Percentiles rank a stretch among this genome's conserved stretches.
phyloP scores from a whole-genome alignment of 1,140 invertebrate species.

The Cherax destructor region DNA sequence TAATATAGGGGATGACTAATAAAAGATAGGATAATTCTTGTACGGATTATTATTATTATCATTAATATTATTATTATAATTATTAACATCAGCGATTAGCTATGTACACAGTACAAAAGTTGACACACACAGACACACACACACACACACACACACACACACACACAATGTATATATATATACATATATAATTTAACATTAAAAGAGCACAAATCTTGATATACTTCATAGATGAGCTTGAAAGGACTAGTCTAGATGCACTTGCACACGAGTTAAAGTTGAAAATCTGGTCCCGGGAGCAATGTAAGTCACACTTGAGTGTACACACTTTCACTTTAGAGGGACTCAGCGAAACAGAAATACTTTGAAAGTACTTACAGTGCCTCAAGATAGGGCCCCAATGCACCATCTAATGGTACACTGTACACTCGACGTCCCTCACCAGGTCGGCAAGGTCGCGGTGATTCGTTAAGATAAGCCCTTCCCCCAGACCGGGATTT shows the following conservation, averaged over 20 bases:
- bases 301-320: neutral
- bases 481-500: too few relatives aligned
- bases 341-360: conserved; percentile 45
- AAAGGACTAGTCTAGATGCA: conserved; percentile 63
- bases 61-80: neutral
- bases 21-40: conserved; percentile 38
- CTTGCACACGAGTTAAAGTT: conserved; percentile 64
- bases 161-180: too few relatives aligned
- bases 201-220: conserved; percentile 61
- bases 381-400: conserved; percentile 40
- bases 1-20: conserved; percentile 32
- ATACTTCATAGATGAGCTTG: conserved; percentile 56
- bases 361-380: conserved; percentile 58
- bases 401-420: conserved; percentile 39
- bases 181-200: conserved; percentile 46
- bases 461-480: neutral
- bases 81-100: conserved; percentile 47
- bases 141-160: too few relatives aligned
- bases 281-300: conserved; percentile 44
- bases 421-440: neutral
- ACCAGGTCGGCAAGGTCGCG: neutral
- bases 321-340: conserved; percentile 13
- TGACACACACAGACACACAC: conserved; percentile 25
- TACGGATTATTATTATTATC: conserved; percentile 57
- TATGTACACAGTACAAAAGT: conserved; percentile 65